Conservation (phyloP, 1,140 invertebrate genomes). For the Microplitis demolitor region DNA sequence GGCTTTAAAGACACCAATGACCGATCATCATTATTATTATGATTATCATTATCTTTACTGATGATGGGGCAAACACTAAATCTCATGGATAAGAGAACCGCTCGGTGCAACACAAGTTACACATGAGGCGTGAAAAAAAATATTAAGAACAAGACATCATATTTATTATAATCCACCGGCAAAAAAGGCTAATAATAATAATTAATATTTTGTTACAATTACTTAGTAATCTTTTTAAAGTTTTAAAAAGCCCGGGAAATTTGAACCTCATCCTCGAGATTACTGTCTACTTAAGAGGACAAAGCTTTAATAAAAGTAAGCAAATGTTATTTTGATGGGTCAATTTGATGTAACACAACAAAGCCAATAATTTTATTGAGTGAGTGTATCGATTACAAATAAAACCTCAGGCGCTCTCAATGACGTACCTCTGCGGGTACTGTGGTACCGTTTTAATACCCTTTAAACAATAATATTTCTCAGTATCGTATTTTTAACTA, state of each 20-base stretch:
- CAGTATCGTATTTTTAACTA: too few species aligned
- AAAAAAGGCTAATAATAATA: not conserved
- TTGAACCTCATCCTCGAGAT: slow-evolving; percentile 12
- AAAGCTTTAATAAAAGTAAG: not conserved
- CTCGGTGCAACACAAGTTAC: not conserved
- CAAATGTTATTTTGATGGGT: not conserved
- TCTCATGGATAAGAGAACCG: not conserved
- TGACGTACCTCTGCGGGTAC: not conserved
- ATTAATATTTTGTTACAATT: slow-evolving; percentile 21
- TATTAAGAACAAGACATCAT: slow-evolving; percentile 6
- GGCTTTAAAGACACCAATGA: slow-evolving; percentile 17
- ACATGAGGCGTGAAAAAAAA: slow-evolving; percentile 11
- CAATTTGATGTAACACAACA: not conserved
- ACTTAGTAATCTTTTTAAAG: not conserved
- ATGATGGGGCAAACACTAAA: not conserved
- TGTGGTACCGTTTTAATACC: too few species aligned
- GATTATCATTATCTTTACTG: slow-evolving; percentile 18
- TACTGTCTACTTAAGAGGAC: not conserved
- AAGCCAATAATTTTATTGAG: slow-evolving; percentile 2
- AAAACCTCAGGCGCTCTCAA: slow-evolving; percentile 4
- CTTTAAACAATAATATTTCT: too few species aligned
- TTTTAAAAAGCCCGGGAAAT: slow-evolving; percentile 21
- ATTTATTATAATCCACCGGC: not conserved
- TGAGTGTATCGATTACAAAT: slow-evolving; percentile 8
- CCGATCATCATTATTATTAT: slow-evolving; percentile 12